These are phyloP conservation scores for Agrilus cyanescens DNA, from an alignment of 2,888 invertebrate species.

Conservation along the genomic window DNA sequence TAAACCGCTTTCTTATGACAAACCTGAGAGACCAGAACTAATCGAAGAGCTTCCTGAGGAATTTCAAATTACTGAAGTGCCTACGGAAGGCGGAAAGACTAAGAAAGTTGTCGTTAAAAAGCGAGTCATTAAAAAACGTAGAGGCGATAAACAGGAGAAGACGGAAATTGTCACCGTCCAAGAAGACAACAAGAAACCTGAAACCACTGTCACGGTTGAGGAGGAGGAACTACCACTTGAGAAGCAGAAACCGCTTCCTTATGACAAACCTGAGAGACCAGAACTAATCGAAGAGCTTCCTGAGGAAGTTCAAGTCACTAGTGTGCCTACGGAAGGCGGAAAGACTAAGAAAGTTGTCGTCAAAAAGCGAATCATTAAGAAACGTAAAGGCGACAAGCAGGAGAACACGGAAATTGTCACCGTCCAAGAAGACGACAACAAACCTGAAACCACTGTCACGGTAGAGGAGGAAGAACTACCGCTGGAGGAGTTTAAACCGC, in stretches of 20 bases:
- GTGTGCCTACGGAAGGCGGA: conserved; percentile 1
- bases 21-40: conserved; percentile 10
- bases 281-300: conserved; percentile 20
- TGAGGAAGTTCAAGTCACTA: conserved; percentile 18
- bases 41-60: conserved; percentile 21
- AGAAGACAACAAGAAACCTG: conserved; percentile 23
- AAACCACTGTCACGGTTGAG: conserved; percentile 25
- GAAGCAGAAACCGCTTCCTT: conserved; percentile 11
- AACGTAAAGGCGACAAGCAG: conserved; percentile 17
- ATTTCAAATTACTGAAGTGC: conserved; percentile 11
- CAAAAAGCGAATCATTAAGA: conserved; percentile 23
- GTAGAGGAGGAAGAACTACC: conserved; percentile 16
- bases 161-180: conserved; percentile 29
- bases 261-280: conserved; percentile 6
- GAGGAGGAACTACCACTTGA: conserved; percentile 12
- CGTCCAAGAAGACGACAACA: conserved; percentile 22
- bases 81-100: conserved; percentile 13
- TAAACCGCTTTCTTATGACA: conserved; percentile 4
- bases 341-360: conserved; percentile 15
- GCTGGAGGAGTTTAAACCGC: conserved; percentile 2
- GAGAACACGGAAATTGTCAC: conserved; percentile 20
- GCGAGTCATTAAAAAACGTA: conserved; percentile 18
- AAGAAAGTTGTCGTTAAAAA: conserved; percentile 20
- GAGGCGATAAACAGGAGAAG: conserved; percentile 20
- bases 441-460: conserved; percentile 22